Base-by-base conservation (phyloP, 2,113 vertebrate genomes). In the Muntiacus muntjak region DNA sequence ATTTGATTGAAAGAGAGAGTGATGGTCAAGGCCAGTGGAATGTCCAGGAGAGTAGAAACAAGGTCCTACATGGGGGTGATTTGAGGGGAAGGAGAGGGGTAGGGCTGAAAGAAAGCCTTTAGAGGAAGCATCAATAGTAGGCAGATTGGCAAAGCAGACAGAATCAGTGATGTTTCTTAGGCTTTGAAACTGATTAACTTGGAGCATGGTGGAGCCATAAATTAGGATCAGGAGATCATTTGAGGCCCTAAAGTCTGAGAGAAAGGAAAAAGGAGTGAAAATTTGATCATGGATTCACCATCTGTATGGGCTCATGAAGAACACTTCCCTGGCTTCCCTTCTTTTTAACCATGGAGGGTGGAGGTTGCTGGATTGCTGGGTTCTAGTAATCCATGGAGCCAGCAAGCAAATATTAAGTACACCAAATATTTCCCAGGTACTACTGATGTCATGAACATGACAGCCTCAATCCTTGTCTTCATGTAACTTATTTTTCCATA, bases 401-500 rank as follows among this genome's bases (percentile, higher is more conserved):
- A 19, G 21, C 28, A 25, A 64, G 58, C 40, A 21, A 12, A 60
- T 9, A 23, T 92, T 76, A 47, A 60, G 12, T 78, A 33, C 0
- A 15, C 33, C 36, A 43, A 1, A 26, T 33, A 8, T 50, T 85
- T 36, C 33, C 28, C 23, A n/a, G 78, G 57, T 6, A 1, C 47
- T 40, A n/a, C 57, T 50, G 16, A 21, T 30, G 7, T 5, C 2
- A 43, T 8, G 33, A 25, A 12, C 16, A 64, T 36, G n/a, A 30
- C 15, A 3, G 10, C 36, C 16, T 45, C 26, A 3, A 7, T 45
- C 6, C 7, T 79, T 87, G 26, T 26, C 55, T 55, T 47, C 50
- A 1, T 2, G 30, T 30, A 54, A 25, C 58, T 87, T 60, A 0
- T 0, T 26, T 83, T 78, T 50, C 74, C 3, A n/a, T 16, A 4